Percentiles rank a stretch among this genome's conserved stretches.
Evolutionary conservation across 2,113 vertebrate genomes (phyloP).

Genomic region (Oostethus manadensis): DNA sequence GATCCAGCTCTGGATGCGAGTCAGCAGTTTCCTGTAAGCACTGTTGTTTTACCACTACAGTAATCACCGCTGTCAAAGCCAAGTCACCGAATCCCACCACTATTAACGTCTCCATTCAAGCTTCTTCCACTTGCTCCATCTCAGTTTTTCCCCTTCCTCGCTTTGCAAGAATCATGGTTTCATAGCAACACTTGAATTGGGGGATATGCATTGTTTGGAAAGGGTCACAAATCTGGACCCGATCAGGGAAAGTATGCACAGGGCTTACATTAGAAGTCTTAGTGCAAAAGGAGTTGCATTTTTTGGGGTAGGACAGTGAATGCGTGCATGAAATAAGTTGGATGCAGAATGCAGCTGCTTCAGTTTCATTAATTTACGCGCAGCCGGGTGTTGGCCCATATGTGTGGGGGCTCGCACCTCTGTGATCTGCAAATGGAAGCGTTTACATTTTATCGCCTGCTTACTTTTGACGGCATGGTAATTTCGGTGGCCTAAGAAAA

Average conservation of each 20-base stretch:
- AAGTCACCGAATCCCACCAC: slow-evolving; percentile 37
- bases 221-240: slow-evolving; percentile 40
- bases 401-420: slow-evolving; percentile 31
- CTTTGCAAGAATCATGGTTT: slow-evolving; percentile 25
- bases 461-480: slow-evolving; percentile 68
- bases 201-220: slow-evolving; percentile 54
- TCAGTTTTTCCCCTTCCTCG: slow-evolving; percentile 48
- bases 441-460: slow-evolving; percentile 73
- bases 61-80: slow-evolving; percentile 47
- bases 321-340: background rate
- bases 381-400: background rate
- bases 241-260: slow-evolving; percentile 40
- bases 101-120: slow-evolving; percentile 43
- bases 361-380: background rate
- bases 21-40: slow-evolving; percentile 56
- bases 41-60: slow-evolving; percentile 47
- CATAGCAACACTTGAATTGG: slow-evolving; percentile 28
- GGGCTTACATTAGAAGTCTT: slow-evolving; percentile 28
- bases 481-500: slow-evolving; percentile 81
- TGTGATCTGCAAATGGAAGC: slow-evolving; percentile 73
- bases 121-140: slow-evolving; percentile 45
- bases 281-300: background rate
- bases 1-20: slow-evolving; percentile 36
- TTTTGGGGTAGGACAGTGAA: slow-evolving; percentile 1
- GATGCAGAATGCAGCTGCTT: background rate